These are phyloP conservation scores for Agrotis exclamationis DNA, from an alignment of 2,888 invertebrate species.

Conservation along the genomic window DNA sequence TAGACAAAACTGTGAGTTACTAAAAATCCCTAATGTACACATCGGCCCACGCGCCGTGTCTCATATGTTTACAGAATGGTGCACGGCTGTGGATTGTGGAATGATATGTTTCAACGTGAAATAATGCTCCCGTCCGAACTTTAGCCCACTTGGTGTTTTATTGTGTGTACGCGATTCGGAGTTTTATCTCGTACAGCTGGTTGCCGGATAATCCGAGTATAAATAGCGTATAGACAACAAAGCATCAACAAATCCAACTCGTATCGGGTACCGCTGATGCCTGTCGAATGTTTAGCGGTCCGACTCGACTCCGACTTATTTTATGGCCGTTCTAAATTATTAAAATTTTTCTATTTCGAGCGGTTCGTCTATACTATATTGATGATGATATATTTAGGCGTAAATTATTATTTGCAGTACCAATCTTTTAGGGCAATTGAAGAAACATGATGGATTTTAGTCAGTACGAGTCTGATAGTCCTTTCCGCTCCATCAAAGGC, in stretches of 20 bases:
- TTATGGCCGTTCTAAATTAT: conserved; percentile 68
- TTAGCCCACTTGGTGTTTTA: conserved; percentile 83
- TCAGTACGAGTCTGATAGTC: too few relatives aligned
- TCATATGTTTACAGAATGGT: conserved; percentile 86
- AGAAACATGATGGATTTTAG: too few relatives aligned
- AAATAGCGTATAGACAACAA: conserved; percentile 87
- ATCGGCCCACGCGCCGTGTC: conserved; percentile 80
- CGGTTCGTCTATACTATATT: conserved; percentile 36
- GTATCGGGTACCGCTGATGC: conserved; percentile 69
- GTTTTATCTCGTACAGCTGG: conserved; percentile 87
- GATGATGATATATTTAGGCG: conserved; percentile 35
- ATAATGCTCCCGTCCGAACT: conserved; percentile 82
- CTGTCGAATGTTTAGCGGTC: conserved; percentile 65
- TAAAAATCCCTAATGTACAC: conserved; percentile 81
- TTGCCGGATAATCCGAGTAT: conserved; percentile 86
- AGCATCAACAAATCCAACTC: conserved; percentile 72
- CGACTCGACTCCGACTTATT: conserved; percentile 51
- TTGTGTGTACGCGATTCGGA: conserved; percentile 82
- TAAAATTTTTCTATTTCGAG: conserved; percentile 70
- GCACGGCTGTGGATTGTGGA: conserved; percentile 82
- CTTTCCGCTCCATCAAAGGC: too few relatives aligned
- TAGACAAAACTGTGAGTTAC: conserved; percentile 73
- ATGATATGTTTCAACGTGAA: conserved; percentile 85
- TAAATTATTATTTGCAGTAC: conserved; percentile 44
- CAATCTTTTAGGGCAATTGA: conserved; percentile 15